phyloP scores from a whole-genome alignment of 2,888 invertebrate species.

The Syrista parreyssii region DNA sequence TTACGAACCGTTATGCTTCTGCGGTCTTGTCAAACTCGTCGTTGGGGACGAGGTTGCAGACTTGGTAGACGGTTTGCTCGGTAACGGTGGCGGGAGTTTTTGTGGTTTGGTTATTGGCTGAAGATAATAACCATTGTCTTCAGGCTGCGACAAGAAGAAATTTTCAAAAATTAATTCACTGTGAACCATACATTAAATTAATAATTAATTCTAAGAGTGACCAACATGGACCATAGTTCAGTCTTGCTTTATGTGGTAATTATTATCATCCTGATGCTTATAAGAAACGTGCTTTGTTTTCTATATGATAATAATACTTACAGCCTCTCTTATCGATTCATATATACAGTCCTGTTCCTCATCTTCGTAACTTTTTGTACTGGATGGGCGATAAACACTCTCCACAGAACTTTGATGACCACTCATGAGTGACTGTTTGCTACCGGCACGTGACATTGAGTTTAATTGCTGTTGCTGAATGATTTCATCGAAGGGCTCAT shows the following conservation, averaged over 20 bases:
- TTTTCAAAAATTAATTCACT: not conserved
- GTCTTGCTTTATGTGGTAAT: not conserved
- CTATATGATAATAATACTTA: constrained; percentile 29
- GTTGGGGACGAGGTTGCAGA: constrained; percentile 29
- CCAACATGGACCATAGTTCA: not conserved
- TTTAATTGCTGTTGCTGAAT: constrained; percentile 45
- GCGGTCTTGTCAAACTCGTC: not conserved
- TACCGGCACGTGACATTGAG: constrained; percentile 29
- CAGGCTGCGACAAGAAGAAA: constrained; percentile 38
- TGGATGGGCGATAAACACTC: constrained; percentile 53
- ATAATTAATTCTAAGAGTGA: not conserved
- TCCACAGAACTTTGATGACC: constrained; percentile 49
- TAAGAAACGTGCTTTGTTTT: not conserved
- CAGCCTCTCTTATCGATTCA: constrained; percentile 57
- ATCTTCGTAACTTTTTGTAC: constrained; percentile 45
- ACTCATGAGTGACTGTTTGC: constrained; percentile 49
- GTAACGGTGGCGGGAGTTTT: constrained; percentile 45
- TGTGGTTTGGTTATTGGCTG: constrained; percentile 23
- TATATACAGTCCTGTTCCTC: constrained; percentile 58
- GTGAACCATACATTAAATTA: not conserved
- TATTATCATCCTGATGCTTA: not conserved
- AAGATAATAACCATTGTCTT: constrained; percentile 43
- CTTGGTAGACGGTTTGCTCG: constrained; percentile 42
- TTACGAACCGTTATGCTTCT: not conserved
- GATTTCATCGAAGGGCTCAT: constrained; percentile 55